Conservation (phyloP, 2,113 vertebrate genomes). For the Eolophus roseicapilla region DNA sequence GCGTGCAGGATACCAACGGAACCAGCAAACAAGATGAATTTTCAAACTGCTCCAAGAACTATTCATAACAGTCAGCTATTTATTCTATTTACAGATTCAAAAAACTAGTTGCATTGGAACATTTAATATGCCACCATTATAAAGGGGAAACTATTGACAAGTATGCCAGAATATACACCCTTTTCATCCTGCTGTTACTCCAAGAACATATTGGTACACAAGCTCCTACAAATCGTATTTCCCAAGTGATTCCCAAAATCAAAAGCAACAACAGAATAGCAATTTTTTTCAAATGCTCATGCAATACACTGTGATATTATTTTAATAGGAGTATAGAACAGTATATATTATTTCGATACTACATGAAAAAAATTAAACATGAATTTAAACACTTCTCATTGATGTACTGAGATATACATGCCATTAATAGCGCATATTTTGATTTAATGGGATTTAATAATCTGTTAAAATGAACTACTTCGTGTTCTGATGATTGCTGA, state of each 20-base stretch:
- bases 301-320: accelerated
- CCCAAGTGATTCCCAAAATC: background rate
- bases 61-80: background rate
- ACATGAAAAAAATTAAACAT: slow-evolving; percentile 1
- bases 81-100: background rate
- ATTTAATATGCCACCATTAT: background rate
- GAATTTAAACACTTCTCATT: slow-evolving; percentile 28
- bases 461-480: slow-evolving; percentile 64
- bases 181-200: background rate
- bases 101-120: background rate
- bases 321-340: background rate
- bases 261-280: background rate
- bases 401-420: slow-evolving; percentile 6
- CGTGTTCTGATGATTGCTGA: slow-evolving; percentile 27
- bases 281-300: background rate
- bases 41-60: background rate
- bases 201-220: background rate
- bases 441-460: slow-evolving; percentile 54
- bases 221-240: background rate
- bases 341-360: background rate
- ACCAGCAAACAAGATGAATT: background rate
- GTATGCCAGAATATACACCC: background rate
- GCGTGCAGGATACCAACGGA: background rate
- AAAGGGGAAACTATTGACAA: background rate
- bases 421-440: slow-evolving; percentile 52